Conservation (phyloP, 2,888 invertebrate genomes). For the Yponomeuta plumbellus region DNA sequence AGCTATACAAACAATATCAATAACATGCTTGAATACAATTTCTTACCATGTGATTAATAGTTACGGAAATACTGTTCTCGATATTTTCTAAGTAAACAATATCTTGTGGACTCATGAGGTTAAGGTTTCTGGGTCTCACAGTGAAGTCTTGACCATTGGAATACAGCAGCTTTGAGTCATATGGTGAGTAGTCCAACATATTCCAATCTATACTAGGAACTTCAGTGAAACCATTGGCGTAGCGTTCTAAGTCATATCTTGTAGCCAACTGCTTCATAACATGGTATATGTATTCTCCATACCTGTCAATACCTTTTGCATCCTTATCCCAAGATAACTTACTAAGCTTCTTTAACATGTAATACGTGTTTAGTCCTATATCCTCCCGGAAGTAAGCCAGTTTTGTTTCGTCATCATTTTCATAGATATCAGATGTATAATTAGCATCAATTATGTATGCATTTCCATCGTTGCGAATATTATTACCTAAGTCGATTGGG, state of each 20-base stretch:
- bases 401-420: constrained; percentile 71
- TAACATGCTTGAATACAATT: too few relatives aligned
- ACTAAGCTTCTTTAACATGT: constrained; percentile 75
- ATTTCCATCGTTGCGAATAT: constrained; percentile 53
- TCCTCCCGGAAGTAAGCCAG: constrained; percentile 84
- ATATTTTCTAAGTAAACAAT: constrained; percentile 46
- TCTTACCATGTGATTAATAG: constrained; percentile 54
- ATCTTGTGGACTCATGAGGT: constrained; percentile 48
- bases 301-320: constrained; percentile 57
- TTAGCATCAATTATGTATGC: constrained; percentile 54
- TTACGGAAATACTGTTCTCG: constrained; percentile 47
- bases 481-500: constrained; percentile 39
- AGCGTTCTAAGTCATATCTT: constrained; percentile 82
- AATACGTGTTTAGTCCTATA: constrained; percentile 80
- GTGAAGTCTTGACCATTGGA: constrained; percentile 80
- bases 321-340: constrained; percentile 76
- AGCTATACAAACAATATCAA: too few relatives aligned
- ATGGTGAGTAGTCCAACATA: constrained; percentile 64
- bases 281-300: constrained; percentile 79
- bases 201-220: constrained; percentile 74
- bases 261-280: constrained; percentile 81
- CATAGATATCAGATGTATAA: constrained; percentile 55
- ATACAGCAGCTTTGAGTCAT: constrained; percentile 78
- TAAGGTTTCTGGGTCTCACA: constrained; percentile 62
- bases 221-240: constrained; percentile 79